Evolutionary conservation across 1,140 invertebrate species (phyloP), one percentile per base, ranked within the genome.

Genomic region (Musca domestica): DNA sequence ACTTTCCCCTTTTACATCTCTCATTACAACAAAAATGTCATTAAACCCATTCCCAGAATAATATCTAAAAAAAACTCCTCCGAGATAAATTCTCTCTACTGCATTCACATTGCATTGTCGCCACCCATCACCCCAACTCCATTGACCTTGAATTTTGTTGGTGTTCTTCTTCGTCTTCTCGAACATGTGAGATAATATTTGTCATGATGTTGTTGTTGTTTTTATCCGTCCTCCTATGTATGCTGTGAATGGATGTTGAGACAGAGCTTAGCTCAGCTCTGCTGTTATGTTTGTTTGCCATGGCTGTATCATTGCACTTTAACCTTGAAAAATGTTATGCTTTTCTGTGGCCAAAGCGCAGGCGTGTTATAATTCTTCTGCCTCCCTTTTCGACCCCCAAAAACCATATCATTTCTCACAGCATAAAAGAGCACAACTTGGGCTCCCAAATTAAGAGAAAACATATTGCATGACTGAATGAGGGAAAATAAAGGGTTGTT

Each of bases 221-320:
- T 56, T 56, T 17, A 25, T 23, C 19, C 27, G 30, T 22, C 56
- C 2, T 30, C 19, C 34, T 19, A 19, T 6, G 22, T 25, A n/a
- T 12, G 25, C 23, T 56, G 23, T 5, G 34, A 2, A 10, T 41
- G 10, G 6, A 2, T 12, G 34, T 41, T 5, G 10, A 7, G 4
- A 41, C 6, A 12, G 27, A 30, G 27, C 9, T 30, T n/a, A n/a
- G 9, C 27, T 30, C 14, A 4, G 22, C n/a, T 22, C 3, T 27
- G 23, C 14, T 27, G 23, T 27, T 27, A 25, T 48, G 5, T 10
- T 48, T 17, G 15, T 41, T 23, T 19, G 56, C 3, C 25, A 19
- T 5, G 19, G 7, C 48, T 72, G 73, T 76, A 79, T 73, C 77
- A 76, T 77, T 79, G 77, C 77, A 79, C 77, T 79, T 79, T 79